Percentiles rank a stretch among this genome's conserved stretches.
Conservation (phyloP, 2,888 invertebrate species). For the Anaspis maculata region DNA sequence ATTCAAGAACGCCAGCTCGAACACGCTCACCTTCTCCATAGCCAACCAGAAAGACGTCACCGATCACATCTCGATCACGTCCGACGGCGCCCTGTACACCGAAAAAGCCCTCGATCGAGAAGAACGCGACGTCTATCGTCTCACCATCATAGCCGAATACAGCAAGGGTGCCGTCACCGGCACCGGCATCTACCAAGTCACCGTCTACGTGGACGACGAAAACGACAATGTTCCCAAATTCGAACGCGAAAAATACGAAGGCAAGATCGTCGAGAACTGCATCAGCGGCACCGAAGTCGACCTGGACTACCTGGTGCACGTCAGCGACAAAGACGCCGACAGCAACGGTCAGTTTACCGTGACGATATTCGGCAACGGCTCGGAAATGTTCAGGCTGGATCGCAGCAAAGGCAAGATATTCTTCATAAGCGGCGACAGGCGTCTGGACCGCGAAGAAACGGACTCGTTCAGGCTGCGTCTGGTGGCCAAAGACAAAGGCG, state of each 20-base stretch:
- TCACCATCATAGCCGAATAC: slow-evolving; percentile 75
- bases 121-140: slow-evolving; percentile 58
- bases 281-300: slow-evolving; percentile 59
- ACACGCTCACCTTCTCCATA: slow-evolving; percentile 58
- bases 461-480: slow-evolving; percentile 59
- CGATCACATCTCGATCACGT: slow-evolving; percentile 68
- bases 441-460: slow-evolving; percentile 67
- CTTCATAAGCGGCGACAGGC: slow-evolving; percentile 40
- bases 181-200: slow-evolving; percentile 72
- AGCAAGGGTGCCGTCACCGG: slow-evolving; percentile 56
- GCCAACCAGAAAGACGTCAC: slow-evolving; percentile 77
- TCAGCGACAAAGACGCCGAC: slow-evolving; percentile 64
- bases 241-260: slow-evolving; percentile 61
- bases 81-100: slow-evolving; percentile 73
- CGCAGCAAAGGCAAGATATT: slow-evolving; percentile 56
- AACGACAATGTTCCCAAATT: slow-evolving; percentile 84
- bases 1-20: slow-evolving; percentile 42
- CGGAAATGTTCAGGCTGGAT: slow-evolving; percentile 63
- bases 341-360: slow-evolving; percentile 61
- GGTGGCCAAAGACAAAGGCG: slow-evolving; percentile 69
- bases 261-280: slow-evolving; percentile 72
- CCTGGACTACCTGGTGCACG: slow-evolving; percentile 59
- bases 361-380: slow-evolving; percentile 65
- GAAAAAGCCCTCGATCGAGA: slow-evolving; percentile 71
- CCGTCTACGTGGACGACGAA: slow-evolving; percentile 72